phyloP scores from a whole-genome alignment of 2,888 invertebrate species.

The Phasia obesa region DNA sequence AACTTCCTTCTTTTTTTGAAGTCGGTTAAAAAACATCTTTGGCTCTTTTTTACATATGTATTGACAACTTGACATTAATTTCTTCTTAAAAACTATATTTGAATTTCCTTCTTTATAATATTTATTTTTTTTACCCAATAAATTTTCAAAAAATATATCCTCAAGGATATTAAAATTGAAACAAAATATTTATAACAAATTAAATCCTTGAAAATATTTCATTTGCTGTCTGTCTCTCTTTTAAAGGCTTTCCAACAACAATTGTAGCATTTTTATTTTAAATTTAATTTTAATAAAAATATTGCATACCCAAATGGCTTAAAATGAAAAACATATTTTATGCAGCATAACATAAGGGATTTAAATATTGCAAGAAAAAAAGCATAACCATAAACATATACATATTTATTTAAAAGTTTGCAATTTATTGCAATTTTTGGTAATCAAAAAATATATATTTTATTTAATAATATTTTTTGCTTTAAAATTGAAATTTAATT shows the following conservation, averaged over 20 bases:
- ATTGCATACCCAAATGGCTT: slow-evolving; percentile 50
- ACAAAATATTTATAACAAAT: slow-evolving; percentile 17
- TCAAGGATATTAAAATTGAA: slow-evolving; percentile 18
- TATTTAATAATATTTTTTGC: background rate
- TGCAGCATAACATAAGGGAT: slow-evolving; percentile 44
- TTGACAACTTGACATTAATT: too few species aligned
- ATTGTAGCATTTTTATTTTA: slow-evolving; percentile 8
- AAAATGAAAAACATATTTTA: slow-evolving; percentile 13
- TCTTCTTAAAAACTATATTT: too few species aligned
- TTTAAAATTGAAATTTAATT: slow-evolving; percentile 3
- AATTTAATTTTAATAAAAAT: slow-evolving; percentile 30
- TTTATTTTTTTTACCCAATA: background rate
- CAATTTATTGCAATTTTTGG: background rate
- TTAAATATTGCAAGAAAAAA: too few species aligned
- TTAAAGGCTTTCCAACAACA: background rate
- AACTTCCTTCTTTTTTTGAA: too few species aligned
- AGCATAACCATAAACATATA: background rate
- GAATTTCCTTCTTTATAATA: too few species aligned
- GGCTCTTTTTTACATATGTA: too few species aligned
- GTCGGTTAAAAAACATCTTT: too few species aligned
- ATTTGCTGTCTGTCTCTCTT: background rate
- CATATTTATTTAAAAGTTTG: slow-evolving; percentile 10
- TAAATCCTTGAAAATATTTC: slow-evolving; percentile 14
- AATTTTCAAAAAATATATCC: background rate
- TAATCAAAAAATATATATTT: background rate